phyloP scores from a whole-genome alignment of 2,113 vertebrate genomes.

The Propithecus coquereli region DNA sequence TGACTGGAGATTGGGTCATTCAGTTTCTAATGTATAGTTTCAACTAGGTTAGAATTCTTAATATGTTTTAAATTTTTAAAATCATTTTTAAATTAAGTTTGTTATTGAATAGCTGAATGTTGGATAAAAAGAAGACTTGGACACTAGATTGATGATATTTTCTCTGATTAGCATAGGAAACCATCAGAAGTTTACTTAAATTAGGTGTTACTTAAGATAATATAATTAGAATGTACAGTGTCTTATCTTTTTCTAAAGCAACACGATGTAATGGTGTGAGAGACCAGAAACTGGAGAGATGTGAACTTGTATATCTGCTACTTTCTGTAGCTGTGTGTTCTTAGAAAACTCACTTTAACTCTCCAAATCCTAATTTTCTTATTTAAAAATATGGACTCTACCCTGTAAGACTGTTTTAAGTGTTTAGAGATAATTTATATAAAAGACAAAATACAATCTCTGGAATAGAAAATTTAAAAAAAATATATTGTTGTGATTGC shows the following conservation, averaged over 20 bases:
- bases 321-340: not conserved
- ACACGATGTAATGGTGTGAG: not conserved
- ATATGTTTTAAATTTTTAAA: not conserved
- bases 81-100: slow-evolving; percentile 3
- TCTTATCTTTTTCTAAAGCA: not conserved
- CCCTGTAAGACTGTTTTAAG: not conserved
- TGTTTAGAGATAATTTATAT: not conserved
- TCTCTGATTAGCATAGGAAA: not conserved
- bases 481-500: not conserved
- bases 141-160: not conserved
- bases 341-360: not conserved
- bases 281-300: not conserved
- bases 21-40: slow-evolving; percentile 64
- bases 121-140: not conserved
- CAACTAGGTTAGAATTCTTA: slow-evolving; percentile 49
- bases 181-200: not conserved
- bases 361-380: not conserved
- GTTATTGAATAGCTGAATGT: not conserved
- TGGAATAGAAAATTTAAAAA: not conserved
- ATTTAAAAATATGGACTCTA: not conserved
- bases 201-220: not conserved
- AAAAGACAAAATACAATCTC: not conserved
- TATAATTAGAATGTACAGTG: not conserved
- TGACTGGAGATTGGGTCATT: slow-evolving; percentile 67
- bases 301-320: not conserved